Conservation (phyloP, 2,113 vertebrate genomes). For the Gambusia holbrooki region DNA sequence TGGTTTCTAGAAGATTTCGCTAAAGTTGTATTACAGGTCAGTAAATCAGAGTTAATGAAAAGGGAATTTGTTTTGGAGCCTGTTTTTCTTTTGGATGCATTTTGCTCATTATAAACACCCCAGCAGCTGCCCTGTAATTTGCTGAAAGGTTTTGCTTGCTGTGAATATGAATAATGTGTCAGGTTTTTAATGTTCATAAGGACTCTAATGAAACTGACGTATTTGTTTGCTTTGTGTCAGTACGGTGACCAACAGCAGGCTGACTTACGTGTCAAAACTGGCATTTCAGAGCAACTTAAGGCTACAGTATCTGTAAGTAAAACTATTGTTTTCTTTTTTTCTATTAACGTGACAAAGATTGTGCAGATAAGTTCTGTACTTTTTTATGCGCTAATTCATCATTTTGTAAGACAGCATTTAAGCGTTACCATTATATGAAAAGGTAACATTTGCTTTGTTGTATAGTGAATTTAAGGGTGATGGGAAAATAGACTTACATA, state of each 20-base stretch:
- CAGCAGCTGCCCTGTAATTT: neutral
- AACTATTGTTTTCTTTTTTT: neutral
- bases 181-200: neutral
- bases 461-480: neutral
- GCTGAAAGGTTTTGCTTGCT: neutral
- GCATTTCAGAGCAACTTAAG: slow-evolving; percentile 92
- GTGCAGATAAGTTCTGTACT: neutral
- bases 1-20: neutral
- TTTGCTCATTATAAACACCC: neutral
- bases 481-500: neutral
- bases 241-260: slow-evolving; percentile 92
- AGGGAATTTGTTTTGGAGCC: neutral
- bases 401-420: neutral
- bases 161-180: neutral
- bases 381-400: neutral
- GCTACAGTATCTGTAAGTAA: slow-evolving; percentile 94
- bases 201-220: neutral
- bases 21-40: slow-evolving; percentile 2
- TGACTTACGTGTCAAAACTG: slow-evolving; percentile 89
- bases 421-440: neutral
- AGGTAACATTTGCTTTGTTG: neutral
- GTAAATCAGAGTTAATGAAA: neutral
- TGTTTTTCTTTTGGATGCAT: neutral
- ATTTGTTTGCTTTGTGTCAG: slow-evolving; percentile 71
- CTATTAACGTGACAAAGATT: neutral